Conservation (phyloP, 2,888 invertebrate genomes). For the Pollenia griseotomentosa region DNA sequence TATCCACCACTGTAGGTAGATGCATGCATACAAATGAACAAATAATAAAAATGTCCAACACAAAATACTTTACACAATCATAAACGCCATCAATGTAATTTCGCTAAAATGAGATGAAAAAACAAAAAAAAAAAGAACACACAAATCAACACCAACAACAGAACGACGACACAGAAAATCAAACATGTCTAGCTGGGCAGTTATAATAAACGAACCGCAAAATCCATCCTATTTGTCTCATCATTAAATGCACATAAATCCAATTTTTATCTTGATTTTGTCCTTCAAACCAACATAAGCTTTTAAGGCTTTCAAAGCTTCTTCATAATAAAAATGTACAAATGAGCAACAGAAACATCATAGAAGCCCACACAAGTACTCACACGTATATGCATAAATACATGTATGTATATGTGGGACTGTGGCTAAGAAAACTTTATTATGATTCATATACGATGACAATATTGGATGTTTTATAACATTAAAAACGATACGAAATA, state of each 20-base stretch:
- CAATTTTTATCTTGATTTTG: conserved; percentile 74
- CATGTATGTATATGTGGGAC: conserved; percentile 4
- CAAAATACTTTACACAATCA: conserved; percentile 41
- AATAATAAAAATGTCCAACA: conserved; percentile 38
- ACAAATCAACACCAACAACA: conserved; percentile 22
- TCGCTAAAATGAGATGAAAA: conserved; percentile 41
- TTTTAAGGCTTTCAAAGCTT: conserved; percentile 66
- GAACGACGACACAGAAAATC: background rate
- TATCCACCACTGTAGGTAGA: background rate
- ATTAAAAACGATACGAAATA: conserved; percentile 31
- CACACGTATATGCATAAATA: background rate
- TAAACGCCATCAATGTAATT: conserved; percentile 58
- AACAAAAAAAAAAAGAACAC: background rate
- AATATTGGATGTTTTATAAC: conserved; percentile 68
- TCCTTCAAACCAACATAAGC: conserved; percentile 54
- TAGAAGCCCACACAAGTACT: conserved; percentile 2
- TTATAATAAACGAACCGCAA: conserved; percentile 74
- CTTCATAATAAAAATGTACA: conserved; percentile 44
- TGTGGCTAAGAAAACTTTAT: conserved; percentile 58
- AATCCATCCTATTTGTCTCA: conserved; percentile 76
- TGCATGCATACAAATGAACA: background rate
- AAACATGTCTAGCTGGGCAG: conserved; percentile 62
- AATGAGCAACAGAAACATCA: conserved; percentile 14
- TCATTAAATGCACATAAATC: conserved; percentile 76
- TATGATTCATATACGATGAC: conserved; percentile 69